Evolutionary conservation across 1,140 invertebrate species (phyloP), one percentile per base, ranked within the genome.

Genomic region (Psix sp.): DNA sequence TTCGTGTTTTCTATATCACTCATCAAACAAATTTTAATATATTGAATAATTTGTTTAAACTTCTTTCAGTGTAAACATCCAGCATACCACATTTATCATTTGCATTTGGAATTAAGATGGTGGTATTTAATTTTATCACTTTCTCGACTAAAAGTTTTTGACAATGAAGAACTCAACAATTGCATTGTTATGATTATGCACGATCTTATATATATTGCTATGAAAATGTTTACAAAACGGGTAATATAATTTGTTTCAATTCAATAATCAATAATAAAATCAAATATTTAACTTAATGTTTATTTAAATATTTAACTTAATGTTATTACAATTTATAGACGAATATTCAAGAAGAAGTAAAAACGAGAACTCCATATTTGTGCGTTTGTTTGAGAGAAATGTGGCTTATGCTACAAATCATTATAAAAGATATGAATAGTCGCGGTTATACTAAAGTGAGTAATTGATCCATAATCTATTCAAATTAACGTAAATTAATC

Each of bases 21-120:
- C n/a, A n/a, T n/a, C n/a, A n/a, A n/a, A n/a, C n/a, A n/a, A n/a
- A n/a, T n/a, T n/a, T n/a, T n/a, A n/a, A n/a, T n/a, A 14, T 11
- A 6, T 10, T 51, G 29, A 15, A 49, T 45, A 39, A 14, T 38
- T 14, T 15, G 15, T 38, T 38, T 33, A 7, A 33, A 5, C n/a
- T 33, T 6, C 21, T 80, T 79, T 36, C 20, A 88, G 86, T 83
- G 80, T 46, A 62, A 62, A 5, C 85, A 88, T 62, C 81, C 85
- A 7, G 84, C 84, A 24, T 88, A 87, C 77, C 88, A 88, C 46
- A 74, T 88, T 40, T 88, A 84, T 57, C 88, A 88, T 67, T 63
- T 84, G 10, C 86, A 88, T 59, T 62, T 88, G 17, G 88, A 88
- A 43, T 59, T 88, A 17, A 73, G 85, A 46, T 88, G 88, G 87